Percentiles rank a stretch among this genome's conserved stretches.
These are phyloP conservation scores for Syncerus caffer DNA, from an alignment of 2,797 vertebrate species.

Conservation along the genomic window DNA sequence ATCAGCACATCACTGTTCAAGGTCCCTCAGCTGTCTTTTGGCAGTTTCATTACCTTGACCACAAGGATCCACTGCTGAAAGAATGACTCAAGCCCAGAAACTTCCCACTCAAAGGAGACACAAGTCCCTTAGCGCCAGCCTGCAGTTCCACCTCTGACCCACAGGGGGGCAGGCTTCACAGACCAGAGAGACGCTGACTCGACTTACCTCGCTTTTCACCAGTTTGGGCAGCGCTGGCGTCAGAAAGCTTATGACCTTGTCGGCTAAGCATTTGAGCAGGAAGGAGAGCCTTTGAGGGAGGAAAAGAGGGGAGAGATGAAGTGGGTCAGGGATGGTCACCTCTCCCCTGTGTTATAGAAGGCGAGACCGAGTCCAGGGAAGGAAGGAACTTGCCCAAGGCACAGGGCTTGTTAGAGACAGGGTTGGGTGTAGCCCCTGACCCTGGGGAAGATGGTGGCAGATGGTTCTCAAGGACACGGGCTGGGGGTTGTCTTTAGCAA, in stretches of 20 bases:
- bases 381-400: background rate
- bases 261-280: conserved; percentile 36
- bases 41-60: background rate
- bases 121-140: background rate
- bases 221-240: conserved; percentile 62
- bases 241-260: conserved; percentile 47
- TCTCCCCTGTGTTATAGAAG: background rate
- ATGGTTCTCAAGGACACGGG: background rate
- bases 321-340: background rate
- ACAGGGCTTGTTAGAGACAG: background rate
- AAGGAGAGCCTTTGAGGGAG: conserved; percentile 56
- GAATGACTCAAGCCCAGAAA: background rate
- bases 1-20: background rate
- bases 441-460: background rate
- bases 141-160: background rate
- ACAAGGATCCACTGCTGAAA: background rate
- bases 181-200: background rate
- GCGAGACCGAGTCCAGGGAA: background rate
- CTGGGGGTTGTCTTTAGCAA: background rate
- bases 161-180: background rate
- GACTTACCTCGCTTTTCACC: conserved; percentile 65
- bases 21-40: background rate
- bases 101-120: background rate
- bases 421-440: background rate
- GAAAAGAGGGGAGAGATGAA: background rate